Evolutionary conservation across 2,888 invertebrate species (phyloP).

Genomic region (Pristionchus maxplancki): DNA sequence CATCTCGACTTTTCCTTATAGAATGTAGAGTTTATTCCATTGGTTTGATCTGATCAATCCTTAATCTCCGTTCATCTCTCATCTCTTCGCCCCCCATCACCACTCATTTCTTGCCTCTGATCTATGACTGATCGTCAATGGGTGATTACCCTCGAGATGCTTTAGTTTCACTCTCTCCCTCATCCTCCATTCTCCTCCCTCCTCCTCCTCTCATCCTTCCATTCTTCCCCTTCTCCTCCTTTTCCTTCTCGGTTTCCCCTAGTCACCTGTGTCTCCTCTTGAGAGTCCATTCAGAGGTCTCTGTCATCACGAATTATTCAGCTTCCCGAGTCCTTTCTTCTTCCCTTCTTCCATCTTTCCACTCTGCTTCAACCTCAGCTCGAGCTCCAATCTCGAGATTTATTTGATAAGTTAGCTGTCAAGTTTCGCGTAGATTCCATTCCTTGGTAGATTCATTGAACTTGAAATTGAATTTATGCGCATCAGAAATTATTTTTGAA

Average conservation of each 20-base stretch:
- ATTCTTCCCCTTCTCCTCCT: slow-evolving; percentile 8
- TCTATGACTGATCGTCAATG: slow-evolving; percentile 12
- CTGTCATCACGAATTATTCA: slow-evolving; percentile 39
- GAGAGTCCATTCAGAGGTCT: neutral
- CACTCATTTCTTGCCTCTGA: slow-evolving; percentile 33
- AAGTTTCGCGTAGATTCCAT: neutral
- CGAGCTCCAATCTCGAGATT: neutral
- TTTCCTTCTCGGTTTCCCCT: slow-evolving; percentile 39
- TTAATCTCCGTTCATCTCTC: neutral
- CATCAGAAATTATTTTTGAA: no score
- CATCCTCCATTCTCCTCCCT: neutral
- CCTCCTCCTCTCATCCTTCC: neutral
- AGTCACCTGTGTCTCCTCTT: slow-evolving; percentile 29
- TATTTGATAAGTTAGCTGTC: neutral
- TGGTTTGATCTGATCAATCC: neutral
- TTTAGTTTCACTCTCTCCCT: neutral
- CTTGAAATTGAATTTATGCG: no score
- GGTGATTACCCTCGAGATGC: slow-evolving; percentile 9
- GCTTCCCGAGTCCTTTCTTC: neutral
- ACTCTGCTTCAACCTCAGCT: neutral
- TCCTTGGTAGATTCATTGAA: no score
- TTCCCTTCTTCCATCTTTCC: neutral
- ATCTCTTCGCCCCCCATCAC: neutral
- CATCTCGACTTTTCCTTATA: neutral
- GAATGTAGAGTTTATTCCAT: neutral